Percentiles rank a stretch among this genome's conserved stretches.
phyloP scores from a whole-genome alignment of 2,113 vertebrate species.

The Morone chrysops region DNA sequence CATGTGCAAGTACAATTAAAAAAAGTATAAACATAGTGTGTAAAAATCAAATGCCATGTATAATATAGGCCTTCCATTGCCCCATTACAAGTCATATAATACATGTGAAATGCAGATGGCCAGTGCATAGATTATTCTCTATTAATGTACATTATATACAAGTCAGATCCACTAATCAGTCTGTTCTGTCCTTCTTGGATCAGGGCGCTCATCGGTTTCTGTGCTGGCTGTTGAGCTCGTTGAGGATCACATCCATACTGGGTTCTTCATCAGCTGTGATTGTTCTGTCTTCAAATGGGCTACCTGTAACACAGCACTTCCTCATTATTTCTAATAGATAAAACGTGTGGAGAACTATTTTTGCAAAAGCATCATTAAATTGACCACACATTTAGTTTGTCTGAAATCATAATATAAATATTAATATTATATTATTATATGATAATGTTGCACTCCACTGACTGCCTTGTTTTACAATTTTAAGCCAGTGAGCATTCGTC shows the following conservation, averaged over 20 bases:
- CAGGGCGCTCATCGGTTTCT: constrained; percentile 44
- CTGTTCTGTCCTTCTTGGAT: constrained; percentile 9
- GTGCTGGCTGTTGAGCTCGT: constrained; percentile 74
- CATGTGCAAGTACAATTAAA: not conserved
- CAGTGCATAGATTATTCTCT: constrained; percentile 12
- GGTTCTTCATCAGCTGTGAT: constrained; percentile 72
- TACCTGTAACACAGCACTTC: constrained; percentile 67
- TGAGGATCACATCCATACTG: constrained; percentile 77
- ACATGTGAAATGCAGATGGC: not conserved
- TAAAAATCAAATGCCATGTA: not conserved
- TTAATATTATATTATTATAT: too few relatives aligned
- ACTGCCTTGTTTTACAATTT: not conserved
- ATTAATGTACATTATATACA: constrained; percentile 43
- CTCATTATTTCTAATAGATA: not conserved
- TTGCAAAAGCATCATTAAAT: not conserved
- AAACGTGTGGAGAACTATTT: not conserved
- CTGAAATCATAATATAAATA: too few relatives aligned
- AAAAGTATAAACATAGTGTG: not conserved
- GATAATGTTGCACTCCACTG: not conserved
- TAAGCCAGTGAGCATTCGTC: too few relatives aligned
- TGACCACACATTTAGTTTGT: not conserved
- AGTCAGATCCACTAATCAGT: not conserved
- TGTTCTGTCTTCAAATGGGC: constrained; percentile 64
- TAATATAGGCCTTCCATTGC: not conserved
- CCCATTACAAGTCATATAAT: constrained; percentile 12